A percentile compares a stretch with the other conserved stretches of the same genome.
These are phyloP conservation scores for Meriones psammophilus DNA, from an alignment of 2,797 vertebrate genomes.

Conservation along the genomic window DNA sequence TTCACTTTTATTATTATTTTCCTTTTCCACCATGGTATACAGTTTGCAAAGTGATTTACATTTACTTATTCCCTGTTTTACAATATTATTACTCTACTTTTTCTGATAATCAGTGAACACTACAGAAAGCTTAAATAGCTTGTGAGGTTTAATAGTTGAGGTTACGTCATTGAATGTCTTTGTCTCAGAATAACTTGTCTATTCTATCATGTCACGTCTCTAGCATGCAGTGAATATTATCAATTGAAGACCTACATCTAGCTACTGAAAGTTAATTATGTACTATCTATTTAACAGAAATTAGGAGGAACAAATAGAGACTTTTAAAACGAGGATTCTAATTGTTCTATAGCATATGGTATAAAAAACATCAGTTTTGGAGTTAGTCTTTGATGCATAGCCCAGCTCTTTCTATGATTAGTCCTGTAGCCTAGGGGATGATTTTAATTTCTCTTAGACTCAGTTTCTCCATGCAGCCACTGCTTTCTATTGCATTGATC, in stretches of 20 bases:
- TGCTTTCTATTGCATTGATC: neutral
- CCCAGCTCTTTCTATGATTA: neutral
- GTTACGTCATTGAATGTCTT: slow-evolving; percentile 31
- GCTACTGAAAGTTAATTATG: neutral
- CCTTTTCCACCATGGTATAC: slow-evolving; percentile 21
- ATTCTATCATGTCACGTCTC: slow-evolving; percentile 28
- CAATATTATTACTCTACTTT: slow-evolving; percentile 33
- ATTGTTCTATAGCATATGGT: neutral
- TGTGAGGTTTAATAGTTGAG: slow-evolving; percentile 60
- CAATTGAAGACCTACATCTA: neutral
- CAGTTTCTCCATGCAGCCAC: slow-evolving; percentile 26
- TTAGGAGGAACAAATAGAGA: neutral
- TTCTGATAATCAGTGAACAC: slow-evolving; percentile 58
- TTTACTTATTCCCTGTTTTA: slow-evolving; percentile 25
- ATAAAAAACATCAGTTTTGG: slow-evolving; percentile 61
- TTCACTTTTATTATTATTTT: slow-evolving; percentile 61
- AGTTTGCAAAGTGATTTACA: slow-evolving; percentile 44
- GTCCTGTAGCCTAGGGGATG: neutral
- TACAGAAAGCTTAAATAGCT: slow-evolving; percentile 37
- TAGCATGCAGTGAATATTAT: slow-evolving; percentile 30
- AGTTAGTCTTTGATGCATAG: slow-evolving; percentile 13
- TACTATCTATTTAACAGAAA: slow-evolving; percentile 48
- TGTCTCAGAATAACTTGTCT: neutral
- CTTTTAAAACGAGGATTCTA: slow-evolving; percentile 25
- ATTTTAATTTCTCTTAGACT: neutral